Evolutionary conservation across 2,797 vertebrate genomes (phyloP).

Genomic region (Rhinatrema bivittatum): DNA sequence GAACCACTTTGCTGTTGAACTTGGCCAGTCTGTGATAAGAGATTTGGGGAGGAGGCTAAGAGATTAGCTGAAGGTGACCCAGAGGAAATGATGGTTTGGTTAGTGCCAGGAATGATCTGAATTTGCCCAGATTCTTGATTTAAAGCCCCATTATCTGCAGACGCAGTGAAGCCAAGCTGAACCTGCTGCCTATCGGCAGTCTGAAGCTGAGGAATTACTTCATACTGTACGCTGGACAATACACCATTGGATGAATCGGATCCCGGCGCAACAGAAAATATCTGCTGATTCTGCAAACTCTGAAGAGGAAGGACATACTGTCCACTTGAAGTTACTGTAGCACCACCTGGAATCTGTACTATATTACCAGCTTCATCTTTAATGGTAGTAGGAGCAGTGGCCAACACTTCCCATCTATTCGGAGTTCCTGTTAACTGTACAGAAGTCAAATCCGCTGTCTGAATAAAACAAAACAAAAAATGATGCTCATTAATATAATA

Average conservation of each 20-base stretch:
- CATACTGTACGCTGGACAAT: conserved; percentile 98
- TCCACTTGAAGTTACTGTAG: conserved; percentile 89
- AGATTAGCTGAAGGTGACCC: conserved; percentile 77
- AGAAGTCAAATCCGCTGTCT: conserved; percentile 82
- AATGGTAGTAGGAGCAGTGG: conserved; percentile 69
- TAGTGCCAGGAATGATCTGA: conserved; percentile 90
- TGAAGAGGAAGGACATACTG: conserved; percentile 97
- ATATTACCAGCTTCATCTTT: conserved; percentile 91
- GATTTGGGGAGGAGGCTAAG: conserved; percentile 78
- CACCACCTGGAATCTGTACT: conserved; percentile 88
- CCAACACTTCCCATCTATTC: conserved; percentile 92
- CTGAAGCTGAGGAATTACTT: conserved; percentile 98
- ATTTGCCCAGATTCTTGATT: conserved; percentile 94
- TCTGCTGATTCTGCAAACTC: conserved; percentile 92
- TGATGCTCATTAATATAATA: conserved; percentile 27
- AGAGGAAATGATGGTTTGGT: conserved; percentile 81
- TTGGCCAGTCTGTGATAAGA: conserved; percentile 89
- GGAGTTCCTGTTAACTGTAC: conserved; percentile 79
- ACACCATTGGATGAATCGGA: conserved; percentile 81
- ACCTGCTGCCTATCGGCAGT: conserved; percentile 83
- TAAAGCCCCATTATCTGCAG: conserved; percentile 80
- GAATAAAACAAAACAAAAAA: conserved; percentile 43
- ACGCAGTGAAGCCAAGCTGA: conserved; percentile 87
- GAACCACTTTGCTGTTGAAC: conserved; percentile 44
- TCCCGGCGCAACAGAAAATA: conserved; percentile 91